Evolutionary conservation across 2,113 vertebrate genomes (phyloP).

Genomic region (Neolamprologus modestus): DNA sequence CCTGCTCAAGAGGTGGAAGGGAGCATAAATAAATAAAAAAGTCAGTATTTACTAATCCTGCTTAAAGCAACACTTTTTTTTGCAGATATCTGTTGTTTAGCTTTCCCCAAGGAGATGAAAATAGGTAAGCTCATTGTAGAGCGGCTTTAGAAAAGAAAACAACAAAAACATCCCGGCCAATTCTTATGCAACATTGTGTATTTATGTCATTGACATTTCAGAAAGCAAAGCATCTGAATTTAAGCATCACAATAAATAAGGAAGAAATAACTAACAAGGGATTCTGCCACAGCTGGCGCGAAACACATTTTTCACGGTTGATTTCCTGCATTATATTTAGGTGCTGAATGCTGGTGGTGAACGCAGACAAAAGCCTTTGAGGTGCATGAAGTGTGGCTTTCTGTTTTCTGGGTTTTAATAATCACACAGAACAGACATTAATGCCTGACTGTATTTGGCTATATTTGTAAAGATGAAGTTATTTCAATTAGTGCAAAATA

Average conservation of each 20-base stretch:
- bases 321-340: neutral
- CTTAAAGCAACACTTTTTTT: neutral
- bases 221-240: neutral
- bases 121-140: neutral
- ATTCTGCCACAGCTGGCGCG: neutral
- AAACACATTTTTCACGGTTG: neutral
- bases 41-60: neutral
- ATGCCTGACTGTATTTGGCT: neutral
- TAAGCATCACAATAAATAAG: neutral
- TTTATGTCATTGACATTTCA: neutral
- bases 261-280: neutral
- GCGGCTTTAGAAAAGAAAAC: neutral
- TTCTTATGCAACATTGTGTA: neutral
- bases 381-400: neutral
- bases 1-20: conserved; percentile 65
- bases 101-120: neutral
- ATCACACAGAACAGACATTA: neutral
- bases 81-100: neutral
- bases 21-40: neutral
- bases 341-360: neutral
- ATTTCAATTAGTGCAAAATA: neutral
- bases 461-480: neutral
- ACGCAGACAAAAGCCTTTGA: neutral
- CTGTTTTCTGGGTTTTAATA: neutral
- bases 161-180: no score